phyloP scores from a whole-genome alignment of 1,140 invertebrate genomes.

The Manduca sexta region DNA sequence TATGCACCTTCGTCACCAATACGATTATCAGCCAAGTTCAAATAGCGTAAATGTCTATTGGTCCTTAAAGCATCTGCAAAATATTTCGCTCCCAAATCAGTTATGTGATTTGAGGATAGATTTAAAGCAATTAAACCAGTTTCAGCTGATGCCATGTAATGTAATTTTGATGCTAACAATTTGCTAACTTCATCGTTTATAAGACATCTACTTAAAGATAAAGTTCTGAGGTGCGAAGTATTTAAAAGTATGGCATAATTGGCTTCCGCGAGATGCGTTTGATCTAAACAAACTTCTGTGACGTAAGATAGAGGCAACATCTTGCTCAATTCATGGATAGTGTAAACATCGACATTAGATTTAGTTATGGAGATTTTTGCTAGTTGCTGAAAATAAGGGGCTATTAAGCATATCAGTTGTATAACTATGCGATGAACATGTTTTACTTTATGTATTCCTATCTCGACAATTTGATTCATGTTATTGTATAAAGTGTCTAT shows the following conservation, averaged over 20 bases:
- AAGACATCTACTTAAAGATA: conserved; percentile 37
- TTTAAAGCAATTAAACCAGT: conserved; percentile 31
- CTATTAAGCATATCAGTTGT: conserved; percentile 25
- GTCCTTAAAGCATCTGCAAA: conserved; percentile 33
- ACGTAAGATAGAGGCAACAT: conserved; percentile 25
- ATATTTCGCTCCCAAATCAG: conserved; percentile 34
- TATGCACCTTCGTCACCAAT: conserved; percentile 35
- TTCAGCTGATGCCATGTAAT: conserved; percentile 19
- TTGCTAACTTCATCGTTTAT: conserved; percentile 34
- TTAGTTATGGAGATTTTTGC: conserved; percentile 27
- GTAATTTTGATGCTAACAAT: conserved; percentile 28
- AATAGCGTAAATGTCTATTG: conserved; percentile 47
- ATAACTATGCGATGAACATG: conserved; percentile 24
- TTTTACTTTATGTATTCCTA: conserved; percentile 19
- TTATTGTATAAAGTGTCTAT: conserved; percentile 24
- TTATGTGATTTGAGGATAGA: conserved; percentile 44
- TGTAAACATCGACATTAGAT: conserved; percentile 23
- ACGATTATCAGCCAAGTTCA: conserved; percentile 45
- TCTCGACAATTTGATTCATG: conserved; percentile 28
- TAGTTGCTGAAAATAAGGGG: conserved; percentile 26
- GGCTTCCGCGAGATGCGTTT: conserved; percentile 16
- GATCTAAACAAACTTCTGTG: conserved; percentile 36
- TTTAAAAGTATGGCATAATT: conserved; percentile 31
- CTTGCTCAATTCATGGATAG: conserved; percentile 33
- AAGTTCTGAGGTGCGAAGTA: conserved; percentile 16